Conservation (phyloP, 2,888 invertebrate genomes). For the Oxystoma pomonae region DNA sequence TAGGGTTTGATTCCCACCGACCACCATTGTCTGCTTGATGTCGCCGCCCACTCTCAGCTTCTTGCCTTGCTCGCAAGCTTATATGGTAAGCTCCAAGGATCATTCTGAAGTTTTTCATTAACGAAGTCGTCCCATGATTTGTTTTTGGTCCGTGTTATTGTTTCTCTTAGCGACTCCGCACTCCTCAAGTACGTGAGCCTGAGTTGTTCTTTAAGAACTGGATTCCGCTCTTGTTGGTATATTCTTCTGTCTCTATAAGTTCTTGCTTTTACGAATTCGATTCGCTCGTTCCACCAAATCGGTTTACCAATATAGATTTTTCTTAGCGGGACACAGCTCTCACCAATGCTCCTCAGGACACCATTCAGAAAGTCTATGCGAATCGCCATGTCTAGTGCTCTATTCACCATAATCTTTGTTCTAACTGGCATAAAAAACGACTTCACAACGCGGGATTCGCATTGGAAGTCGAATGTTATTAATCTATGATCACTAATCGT, state of each 20-base stretch:
- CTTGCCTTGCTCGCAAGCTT: neutral
- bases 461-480: neutral
- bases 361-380: neutral
- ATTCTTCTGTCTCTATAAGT: neutral
- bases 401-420: neutral
- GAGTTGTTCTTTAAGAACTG: neutral
- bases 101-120: neutral
- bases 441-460: neutral
- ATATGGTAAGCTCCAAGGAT: slow-evolving; percentile 9
- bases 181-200: neutral
- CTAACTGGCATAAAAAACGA: neutral
- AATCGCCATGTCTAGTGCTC: neutral
- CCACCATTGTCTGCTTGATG: neutral
- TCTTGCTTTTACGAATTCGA: neutral
- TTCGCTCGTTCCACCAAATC: slow-evolving; percentile 2
- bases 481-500: neutral
- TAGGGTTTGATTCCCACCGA: neutral
- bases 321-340: neutral
- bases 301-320: neutral
- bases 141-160: neutral
- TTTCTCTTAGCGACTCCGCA: neutral
- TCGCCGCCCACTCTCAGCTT: neutral
- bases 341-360: neutral
- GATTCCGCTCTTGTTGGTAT: neutral
- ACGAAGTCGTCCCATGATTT: neutral